Evolutionary conservation across 2,113 vertebrate genomes (phyloP).

Genomic region (Carettochelys insculpta): DNA sequence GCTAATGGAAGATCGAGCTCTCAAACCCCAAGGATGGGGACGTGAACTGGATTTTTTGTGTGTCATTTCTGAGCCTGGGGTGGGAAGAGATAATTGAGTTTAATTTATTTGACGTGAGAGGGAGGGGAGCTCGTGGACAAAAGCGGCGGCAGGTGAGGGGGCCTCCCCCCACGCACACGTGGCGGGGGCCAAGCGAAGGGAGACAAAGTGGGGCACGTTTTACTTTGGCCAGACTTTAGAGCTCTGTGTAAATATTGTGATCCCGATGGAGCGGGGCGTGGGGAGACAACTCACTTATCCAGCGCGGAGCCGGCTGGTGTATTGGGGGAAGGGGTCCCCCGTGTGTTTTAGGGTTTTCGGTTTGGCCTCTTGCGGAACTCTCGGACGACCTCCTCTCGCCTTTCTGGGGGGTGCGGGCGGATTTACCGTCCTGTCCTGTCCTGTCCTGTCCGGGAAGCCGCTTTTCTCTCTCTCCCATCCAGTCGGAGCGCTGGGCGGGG

Average conservation of each 20-base stretch:
- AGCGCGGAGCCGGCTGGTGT: not conserved
- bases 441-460: no score
- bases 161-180: not conserved
- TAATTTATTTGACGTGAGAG: not conserved
- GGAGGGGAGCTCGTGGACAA: not conserved
- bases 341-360: not conserved
- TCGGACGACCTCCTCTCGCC: not conserved
- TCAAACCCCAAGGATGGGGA: not conserved
- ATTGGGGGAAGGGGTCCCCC: not conserved
- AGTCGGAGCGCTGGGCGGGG: not conserved
- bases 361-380: not conserved
- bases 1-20: not conserved
- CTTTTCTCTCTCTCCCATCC: no score
- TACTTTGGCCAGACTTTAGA: not conserved
- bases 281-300: not conserved
- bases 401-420: not conserved
- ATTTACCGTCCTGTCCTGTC: not conserved
- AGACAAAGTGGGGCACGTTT: no score
- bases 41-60: not conserved
- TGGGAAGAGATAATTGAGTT: not conserved
- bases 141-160: constrained; percentile 57
- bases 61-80: not conserved
- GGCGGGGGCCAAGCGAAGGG: no score
- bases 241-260: not conserved
- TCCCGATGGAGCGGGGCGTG: not conserved